Percentiles rank a stretch among this genome's conserved stretches.
These are phyloP conservation scores for Candoia aspera DNA, from an alignment of 2,113 vertebrate species.

Conservation along the genomic window DNA sequence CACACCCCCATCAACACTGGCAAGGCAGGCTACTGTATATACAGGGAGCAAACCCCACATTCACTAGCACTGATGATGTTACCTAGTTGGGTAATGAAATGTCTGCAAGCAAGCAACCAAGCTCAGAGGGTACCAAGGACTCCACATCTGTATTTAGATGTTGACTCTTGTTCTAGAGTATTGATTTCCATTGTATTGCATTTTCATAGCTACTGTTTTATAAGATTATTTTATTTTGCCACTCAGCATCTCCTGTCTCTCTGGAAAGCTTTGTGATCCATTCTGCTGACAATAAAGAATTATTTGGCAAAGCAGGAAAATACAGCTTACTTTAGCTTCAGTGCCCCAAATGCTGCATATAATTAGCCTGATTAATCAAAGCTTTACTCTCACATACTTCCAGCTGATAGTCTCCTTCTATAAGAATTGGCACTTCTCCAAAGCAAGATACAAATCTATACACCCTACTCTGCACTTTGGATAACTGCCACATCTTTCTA, in stretches of 20 bases:
- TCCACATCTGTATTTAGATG: conserved; percentile 46
- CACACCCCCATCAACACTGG: too few species aligned
- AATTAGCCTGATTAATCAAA: conserved; percentile 47
- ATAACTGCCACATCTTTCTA: conserved; percentile 27
- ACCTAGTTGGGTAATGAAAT: too few species aligned
- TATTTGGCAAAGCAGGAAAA: conserved; percentile 38
- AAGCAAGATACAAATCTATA: conserved; percentile 45
- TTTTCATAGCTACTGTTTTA: conserved; percentile 65
- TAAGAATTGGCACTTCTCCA: conserved; percentile 37
- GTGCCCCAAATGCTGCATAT: conserved; percentile 47
- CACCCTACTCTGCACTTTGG: conserved; percentile 25
- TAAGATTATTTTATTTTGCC: conserved; percentile 65
- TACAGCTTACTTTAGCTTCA: conserved; percentile 23
- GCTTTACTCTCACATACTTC: conserved; percentile 33
- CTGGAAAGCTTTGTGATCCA: conserved; percentile 57
- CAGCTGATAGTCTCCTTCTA: conserved; percentile 47
- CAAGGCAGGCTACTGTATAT: too few species aligned
- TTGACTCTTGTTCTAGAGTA: conserved; percentile 53
- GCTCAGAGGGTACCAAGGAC: too few species aligned
- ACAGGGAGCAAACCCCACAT: too few species aligned
- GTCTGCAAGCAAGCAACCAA: too few species aligned
- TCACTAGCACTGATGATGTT: too few species aligned
- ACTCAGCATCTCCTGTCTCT: conserved; percentile 64
- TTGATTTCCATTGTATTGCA: conserved; percentile 66
- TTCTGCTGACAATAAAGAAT: conserved; percentile 63